Conservation (phyloP, 2,113 vertebrate genomes). For the Grallaria varia region DNA sequence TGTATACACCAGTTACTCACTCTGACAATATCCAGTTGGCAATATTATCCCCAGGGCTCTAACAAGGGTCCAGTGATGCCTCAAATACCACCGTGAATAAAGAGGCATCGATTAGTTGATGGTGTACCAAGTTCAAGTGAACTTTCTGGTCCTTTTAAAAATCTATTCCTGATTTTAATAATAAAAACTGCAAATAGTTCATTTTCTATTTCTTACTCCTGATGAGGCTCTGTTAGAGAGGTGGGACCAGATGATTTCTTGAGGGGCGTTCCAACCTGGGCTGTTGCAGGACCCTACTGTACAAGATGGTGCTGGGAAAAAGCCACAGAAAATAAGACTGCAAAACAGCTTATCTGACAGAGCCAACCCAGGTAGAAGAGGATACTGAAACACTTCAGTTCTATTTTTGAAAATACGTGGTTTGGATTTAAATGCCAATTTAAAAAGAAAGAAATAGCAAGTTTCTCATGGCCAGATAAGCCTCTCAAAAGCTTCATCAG, state of each 20-base stretch:
- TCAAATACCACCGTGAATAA: background rate
- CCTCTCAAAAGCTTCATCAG: background rate
- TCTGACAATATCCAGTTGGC: background rate
- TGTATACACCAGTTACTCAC: background rate
- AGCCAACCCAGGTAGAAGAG: background rate
- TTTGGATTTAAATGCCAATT: background rate
- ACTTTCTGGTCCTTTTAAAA: background rate
- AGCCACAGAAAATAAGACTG: background rate
- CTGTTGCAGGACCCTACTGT: background rate
- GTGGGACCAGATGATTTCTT: background rate
- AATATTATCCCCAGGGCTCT: background rate
- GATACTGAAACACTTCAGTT: background rate
- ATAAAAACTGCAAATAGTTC: background rate
- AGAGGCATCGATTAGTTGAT: background rate
- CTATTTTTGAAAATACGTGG: background rate
- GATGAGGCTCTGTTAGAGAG: background rate
- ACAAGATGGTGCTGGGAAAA: background rate
- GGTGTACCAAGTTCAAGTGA: background rate
- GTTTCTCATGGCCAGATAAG: background rate
- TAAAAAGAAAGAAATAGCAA: background rate
- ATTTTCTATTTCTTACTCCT: background rate
- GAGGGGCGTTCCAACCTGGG: background rate
- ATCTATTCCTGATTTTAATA: background rate
- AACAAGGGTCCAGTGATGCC: background rate
- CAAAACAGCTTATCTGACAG: background rate